phyloP scores from a whole-genome alignment of 2,797 vertebrate species.

The Enteromius treurensis region DNA sequence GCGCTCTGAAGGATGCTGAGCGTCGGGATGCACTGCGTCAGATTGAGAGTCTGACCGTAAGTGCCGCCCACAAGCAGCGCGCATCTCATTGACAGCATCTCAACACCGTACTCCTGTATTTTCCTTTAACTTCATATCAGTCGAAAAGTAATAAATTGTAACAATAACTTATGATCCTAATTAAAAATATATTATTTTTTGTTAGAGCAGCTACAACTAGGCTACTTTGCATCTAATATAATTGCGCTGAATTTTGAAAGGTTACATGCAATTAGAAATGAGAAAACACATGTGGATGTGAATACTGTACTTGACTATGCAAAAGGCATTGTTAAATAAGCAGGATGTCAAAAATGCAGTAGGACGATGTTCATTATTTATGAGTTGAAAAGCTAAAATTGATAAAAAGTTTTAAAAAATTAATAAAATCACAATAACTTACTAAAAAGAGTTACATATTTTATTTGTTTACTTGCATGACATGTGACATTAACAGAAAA shows the following conservation, averaged over 20 bases:
- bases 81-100: conserved; percentile 25
- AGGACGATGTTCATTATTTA: neutral
- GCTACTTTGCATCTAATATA: neutral
- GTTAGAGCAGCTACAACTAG: neutral
- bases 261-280: neutral
- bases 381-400: neutral
- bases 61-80: conserved; percentile 50
- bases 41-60: conserved; percentile 12
- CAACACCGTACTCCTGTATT: neutral
- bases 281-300: neutral
- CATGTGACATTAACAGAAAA: neutral
- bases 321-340: neutral
- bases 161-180: neutral
- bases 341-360: neutral
- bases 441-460: neutral
- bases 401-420: neutral
- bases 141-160: neutral
- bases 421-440: neutral
- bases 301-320: neutral
- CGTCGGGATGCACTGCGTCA: conserved; percentile 49
- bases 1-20: conserved; percentile 36
- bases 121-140: neutral
- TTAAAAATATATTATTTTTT: neutral
- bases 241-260: neutral
- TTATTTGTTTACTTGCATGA: conserved; percentile 7